Evolutionary conservation across 2,113 vertebrate species (phyloP), one percentile per base, ranked within the genome.

Genomic region (Athene noctua): DNA sequence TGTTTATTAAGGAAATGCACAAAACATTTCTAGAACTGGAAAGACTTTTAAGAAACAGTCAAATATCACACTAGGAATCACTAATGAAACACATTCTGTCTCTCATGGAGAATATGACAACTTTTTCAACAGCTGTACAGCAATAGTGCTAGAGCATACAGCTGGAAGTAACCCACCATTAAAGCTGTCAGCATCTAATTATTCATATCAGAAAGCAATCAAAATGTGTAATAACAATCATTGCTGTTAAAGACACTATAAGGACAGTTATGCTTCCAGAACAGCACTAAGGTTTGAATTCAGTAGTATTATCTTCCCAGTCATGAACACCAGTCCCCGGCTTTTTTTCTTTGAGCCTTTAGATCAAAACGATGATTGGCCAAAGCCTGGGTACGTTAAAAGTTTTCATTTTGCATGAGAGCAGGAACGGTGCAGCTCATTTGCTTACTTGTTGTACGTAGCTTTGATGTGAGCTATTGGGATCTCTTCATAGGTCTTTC

Each of bases 381-480:
- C 44, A 72, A 71, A 71, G 8, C n/a, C 17, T 0, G 0, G 23
- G 13, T 54, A 16, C 3, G 17, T 55, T 66, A 14, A 3, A 20
- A 34, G 42, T 32, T 68, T 84, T 85, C 30, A 8, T 26, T 75
- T 34, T 38, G 20, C 59, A 44, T 2, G 10, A 58, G 11, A 78
- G n/a, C 26, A 62, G 71, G 65, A 42, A 44, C 0, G 6, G 11
- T 42, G 40, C 32, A 9, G 30, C 42, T 22, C 9, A 6, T 80
- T 36, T 62, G 49, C 99, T 98, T 98, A 99, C 99, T 99, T 99
- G 98, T 99, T 99, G 93, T 99, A 99, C 0, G 99, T 99, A 9
- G 99, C 99, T 98, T 99, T 99, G 80, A 99, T 98, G 94, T 99
- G 98, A 57, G 97, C 97, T 26, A 99, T 97, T 2, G 99, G 99